These are phyloP conservation scores for Pelobates fuscus DNA, from an alignment of 2,113 vertebrate species.

Conservation along the genomic window DNA sequence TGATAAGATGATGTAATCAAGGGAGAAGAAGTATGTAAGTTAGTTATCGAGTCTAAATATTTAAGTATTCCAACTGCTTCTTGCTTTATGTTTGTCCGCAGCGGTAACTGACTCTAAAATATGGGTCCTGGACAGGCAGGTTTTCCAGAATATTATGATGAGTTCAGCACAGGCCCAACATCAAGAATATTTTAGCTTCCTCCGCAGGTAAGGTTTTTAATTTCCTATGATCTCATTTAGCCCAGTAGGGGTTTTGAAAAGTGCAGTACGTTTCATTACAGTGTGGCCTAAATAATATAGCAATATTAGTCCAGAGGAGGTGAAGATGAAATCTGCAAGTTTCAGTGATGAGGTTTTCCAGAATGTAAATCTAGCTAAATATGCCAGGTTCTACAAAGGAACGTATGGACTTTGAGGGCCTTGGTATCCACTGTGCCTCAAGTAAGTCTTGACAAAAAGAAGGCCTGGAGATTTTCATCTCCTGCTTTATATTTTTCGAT, in stretches of 20 bases:
- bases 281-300: background rate
- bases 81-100: slow-evolving; percentile 47
- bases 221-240: background rate
- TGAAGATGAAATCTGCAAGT: background rate
- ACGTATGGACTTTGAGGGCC: no score
- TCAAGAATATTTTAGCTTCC: slow-evolving; percentile 74
- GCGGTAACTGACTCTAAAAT: slow-evolving; percentile 71
- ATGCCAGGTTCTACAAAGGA: no score
- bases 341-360: no score
- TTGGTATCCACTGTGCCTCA: no score
- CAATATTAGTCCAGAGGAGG: background rate
- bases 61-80: background rate
- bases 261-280: background rate
- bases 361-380: no score
- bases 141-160: slow-evolving; percentile 78
- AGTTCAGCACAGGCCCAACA: slow-evolving; percentile 70
- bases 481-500: no score
- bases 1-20: no score
- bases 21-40: no score
- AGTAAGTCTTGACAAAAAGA: no score
- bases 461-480: no score
- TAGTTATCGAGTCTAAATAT: no score
- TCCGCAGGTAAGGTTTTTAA: slow-evolving; percentile 66
- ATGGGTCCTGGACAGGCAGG: slow-evolving; percentile 74
- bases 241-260: background rate